These are phyloP conservation scores for Rhizoglyphus robini DNA, from an alignment of 1,140 invertebrate species.

Conservation along the genomic window DNA sequence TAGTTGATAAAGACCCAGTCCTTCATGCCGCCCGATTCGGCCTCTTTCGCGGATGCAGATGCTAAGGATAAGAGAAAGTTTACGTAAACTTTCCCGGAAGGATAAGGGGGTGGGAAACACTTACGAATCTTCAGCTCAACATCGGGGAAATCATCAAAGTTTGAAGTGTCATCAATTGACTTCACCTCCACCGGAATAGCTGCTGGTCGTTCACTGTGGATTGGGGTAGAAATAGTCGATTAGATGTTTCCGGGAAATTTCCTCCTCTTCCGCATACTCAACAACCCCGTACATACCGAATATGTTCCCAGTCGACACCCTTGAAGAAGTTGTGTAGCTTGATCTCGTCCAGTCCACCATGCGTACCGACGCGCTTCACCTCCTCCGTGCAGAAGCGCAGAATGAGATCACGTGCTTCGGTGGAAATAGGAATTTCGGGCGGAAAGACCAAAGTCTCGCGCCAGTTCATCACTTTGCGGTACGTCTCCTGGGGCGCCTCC, in stretches of 20 bases:
- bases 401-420: constrained; percentile 45
- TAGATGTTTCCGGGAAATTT: background rate
- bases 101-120: background rate
- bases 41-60: constrained; percentile 31
- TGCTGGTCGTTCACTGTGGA: constrained; percentile 79
- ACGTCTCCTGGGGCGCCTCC: constrained; percentile 98
- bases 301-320: constrained; percentile 61
- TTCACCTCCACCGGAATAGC: constrained; percentile 80
- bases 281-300: constrained; percentile 33
- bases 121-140: constrained; percentile 79
- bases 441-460: constrained; percentile 93
- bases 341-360: constrained; percentile 39
- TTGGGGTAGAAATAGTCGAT: background rate
- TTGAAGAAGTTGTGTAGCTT: constrained; percentile 44
- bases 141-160: constrained; percentile 99
- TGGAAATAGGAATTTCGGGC: constrained; percentile 95
- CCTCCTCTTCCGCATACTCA: background rate
- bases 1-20: constrained; percentile 99
- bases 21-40: constrained; percentile 53
- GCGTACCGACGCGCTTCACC: constrained; percentile 54
- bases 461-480: constrained; percentile 99
- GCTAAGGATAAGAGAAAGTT: constrained; percentile 45
- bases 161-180: constrained; percentile 79
- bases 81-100: background rate
- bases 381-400: constrained; percentile 78